phyloP scores from a whole-genome alignment of 2,113 vertebrate species.

The Pollachius pollachius region DNA sequence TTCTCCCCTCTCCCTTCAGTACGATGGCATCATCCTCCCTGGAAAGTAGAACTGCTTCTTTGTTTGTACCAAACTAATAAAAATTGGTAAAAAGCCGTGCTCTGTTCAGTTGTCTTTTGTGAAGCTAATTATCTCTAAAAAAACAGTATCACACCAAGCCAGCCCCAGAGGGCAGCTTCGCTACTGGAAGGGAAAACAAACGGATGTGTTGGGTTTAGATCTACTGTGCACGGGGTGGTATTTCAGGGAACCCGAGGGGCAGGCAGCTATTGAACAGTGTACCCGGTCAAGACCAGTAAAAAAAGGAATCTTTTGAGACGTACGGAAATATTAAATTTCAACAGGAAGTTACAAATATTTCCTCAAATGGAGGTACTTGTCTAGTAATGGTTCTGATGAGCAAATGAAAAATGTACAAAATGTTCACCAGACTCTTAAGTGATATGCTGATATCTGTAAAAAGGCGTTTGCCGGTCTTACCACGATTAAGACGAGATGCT shows the following conservation, averaged over 20 bases:
- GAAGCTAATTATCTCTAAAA: too few relatives aligned
- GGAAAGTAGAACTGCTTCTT: constrained; percentile 84
- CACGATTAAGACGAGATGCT: too few relatives aligned
- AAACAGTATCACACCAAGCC: too few relatives aligned
- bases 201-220: not conserved
- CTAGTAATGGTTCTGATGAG: not conserved
- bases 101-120: constrained; percentile 24
- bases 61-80: constrained; percentile 76
- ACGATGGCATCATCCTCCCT: constrained; percentile 97
- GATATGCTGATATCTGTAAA: too few relatives aligned
- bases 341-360: not conserved
- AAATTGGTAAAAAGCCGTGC: constrained; percentile 74
- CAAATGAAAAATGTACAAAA: not conserved
- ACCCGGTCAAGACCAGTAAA: not conserved
- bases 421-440: too few relatives aligned
- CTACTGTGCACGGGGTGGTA: not conserved
- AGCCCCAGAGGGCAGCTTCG: too few relatives aligned
- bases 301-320: not conserved
- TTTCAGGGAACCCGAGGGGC: not conserved
- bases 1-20: constrained; percentile 71
- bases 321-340: not conserved
- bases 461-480: too few relatives aligned
- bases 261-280: not conserved
- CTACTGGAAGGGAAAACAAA: too few relatives aligned
- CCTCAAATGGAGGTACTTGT: not conserved